Base-by-base conservation (phyloP, 2,113 vertebrate species). In the Herpailurus yagouaroundi region DNA sequence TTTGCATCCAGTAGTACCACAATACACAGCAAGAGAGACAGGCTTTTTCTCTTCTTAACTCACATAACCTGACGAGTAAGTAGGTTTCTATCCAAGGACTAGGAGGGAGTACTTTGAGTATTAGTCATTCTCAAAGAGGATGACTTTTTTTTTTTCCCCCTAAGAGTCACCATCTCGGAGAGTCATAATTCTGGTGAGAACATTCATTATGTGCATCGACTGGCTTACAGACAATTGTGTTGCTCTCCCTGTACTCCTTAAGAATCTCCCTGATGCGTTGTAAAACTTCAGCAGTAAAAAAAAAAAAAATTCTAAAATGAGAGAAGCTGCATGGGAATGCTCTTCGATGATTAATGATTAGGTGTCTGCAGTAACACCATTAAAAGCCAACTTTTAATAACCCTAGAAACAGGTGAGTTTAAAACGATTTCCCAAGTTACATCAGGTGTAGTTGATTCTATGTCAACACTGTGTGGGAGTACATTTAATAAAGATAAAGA, bases 251-350 rank as follows among this genome's bases (percentile, higher is more conserved):
- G 4, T 36, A n/a, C 23, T 63, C 23, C 5, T 11, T 50, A 31
- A 64, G 52, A 25, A 25, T 81, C 21, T 68, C 15, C 31, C 66
- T 57, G 12, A 12, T 45, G 33, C n/a, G 10, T 6, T 76, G 19
- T 88, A 77, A 83, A 45, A 71, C 41, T 36, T 36, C 63, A 69
- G 69, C 69, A 63, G 25, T 33, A 73, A 96, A 89, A 84, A 25
- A 96, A 89, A 84, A 25, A 76, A 64, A 68, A 64, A 33, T 64
- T 80, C 38, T 36, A 81, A 90, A 95, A 81, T 80, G 45, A 76
- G 68, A 84, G 52, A 66, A 76, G 48, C 77, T 45, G 19, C 11
- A 10, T 27, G n/a, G 27, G 45, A 63, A 38, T 57, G 41, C 45
- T 19, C 29, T n/a, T 79, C 1, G 4, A 81, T 38, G 55, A 18